Evolutionary conservation across 2,888 invertebrate species (phyloP).

Genomic region (Ophion ventricosus): DNA sequence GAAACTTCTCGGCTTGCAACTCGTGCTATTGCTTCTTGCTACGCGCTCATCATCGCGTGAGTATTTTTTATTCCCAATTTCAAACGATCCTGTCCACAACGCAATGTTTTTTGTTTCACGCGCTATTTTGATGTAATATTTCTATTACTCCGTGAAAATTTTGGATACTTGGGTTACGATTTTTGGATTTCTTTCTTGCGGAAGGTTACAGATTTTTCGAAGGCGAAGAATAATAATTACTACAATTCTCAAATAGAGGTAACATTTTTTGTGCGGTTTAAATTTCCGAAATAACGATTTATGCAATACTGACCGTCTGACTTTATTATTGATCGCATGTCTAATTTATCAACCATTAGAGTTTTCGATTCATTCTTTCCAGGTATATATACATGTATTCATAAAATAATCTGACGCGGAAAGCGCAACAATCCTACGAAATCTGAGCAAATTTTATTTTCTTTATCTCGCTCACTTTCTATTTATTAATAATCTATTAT

Average conservation of each 20-base stretch:
- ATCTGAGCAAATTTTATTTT: too few relatives aligned
- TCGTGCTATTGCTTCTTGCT: not conserved
- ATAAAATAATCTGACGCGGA: too few relatives aligned
- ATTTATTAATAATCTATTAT: too few relatives aligned
- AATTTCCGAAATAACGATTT: too few relatives aligned
- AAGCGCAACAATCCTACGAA: too few relatives aligned
- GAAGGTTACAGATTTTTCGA: too few relatives aligned
- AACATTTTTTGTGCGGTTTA: too few relatives aligned
- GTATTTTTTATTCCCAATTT: conserved; percentile 10
- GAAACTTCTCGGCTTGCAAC: not conserved
- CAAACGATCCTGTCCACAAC: not conserved
- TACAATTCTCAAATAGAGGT: too few relatives aligned
- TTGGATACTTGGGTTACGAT: too few relatives aligned
- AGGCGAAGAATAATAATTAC: too few relatives aligned
- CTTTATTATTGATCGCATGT: not conserved
- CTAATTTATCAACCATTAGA: not conserved
- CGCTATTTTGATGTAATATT: not conserved
- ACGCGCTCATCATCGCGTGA: conserved; percentile 29
- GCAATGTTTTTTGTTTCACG: not conserved
- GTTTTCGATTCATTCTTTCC: not conserved
- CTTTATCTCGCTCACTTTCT: too few relatives aligned
- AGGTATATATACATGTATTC: not conserved
- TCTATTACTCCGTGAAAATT: not conserved
- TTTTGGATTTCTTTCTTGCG: too few relatives aligned
- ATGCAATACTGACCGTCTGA: not conserved